phyloP scores from a whole-genome alignment of 2,888 invertebrate species.

The Oithona nana region DNA sequence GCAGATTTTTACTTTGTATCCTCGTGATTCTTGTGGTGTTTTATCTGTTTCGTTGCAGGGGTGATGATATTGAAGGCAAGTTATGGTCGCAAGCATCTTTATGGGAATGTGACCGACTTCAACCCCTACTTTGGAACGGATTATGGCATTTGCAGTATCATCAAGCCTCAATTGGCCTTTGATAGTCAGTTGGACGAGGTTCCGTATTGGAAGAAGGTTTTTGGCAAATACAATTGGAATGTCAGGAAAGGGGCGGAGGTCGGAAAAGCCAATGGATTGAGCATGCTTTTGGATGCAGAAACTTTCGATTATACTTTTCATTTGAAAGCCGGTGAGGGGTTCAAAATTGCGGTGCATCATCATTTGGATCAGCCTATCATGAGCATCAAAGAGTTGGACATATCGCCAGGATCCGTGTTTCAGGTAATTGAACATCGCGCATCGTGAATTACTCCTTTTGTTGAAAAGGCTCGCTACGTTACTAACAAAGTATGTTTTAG shows the following conservation, averaged over 20 bases:
- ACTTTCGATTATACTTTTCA: constrained; percentile 17
- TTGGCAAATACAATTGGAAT: constrained; percentile 14
- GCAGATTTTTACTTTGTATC: too few relatives aligned
- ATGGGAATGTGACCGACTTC: constrained; percentile 14
- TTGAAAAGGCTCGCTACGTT: too few relatives aligned
- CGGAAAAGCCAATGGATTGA: constrained; percentile 15
- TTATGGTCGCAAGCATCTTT: neutral
- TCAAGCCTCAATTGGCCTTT: constrained; percentile 17
- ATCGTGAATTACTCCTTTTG: too few relatives aligned
- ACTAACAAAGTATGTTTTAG: too few relatives aligned
- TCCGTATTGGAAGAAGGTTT: constrained; percentile 16
- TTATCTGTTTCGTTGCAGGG: too few relatives aligned
- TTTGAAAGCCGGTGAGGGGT: constrained; percentile 16
- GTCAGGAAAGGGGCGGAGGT: constrained; percentile 15
- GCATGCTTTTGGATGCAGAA: constrained; percentile 14
- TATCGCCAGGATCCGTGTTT: constrained; percentile 17
- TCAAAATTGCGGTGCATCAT: constrained; percentile 17
- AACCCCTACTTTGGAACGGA: constrained; percentile 18
- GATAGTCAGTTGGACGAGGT: constrained; percentile 1
- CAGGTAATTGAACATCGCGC: too few relatives aligned
- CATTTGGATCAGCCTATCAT: constrained; percentile 17
- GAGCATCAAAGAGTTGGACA: constrained; percentile 17
- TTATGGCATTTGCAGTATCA: constrained; percentile 16
- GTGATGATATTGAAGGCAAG: constrained; percentile 12
- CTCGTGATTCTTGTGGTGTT: too few relatives aligned